Conservation (phyloP, 2,113 vertebrate genomes). For the human region DNA sequence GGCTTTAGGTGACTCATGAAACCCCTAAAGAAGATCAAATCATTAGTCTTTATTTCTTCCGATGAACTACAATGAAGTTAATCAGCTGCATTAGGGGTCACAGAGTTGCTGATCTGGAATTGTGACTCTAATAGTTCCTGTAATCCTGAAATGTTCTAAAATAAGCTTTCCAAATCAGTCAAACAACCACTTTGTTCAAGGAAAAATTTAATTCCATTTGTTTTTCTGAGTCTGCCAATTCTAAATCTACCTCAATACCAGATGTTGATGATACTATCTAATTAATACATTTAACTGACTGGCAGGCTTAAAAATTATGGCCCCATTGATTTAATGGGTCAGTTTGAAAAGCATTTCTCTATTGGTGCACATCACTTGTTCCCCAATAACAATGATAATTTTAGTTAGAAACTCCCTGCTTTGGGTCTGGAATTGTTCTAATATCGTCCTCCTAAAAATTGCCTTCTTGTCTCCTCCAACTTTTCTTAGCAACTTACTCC, state of each 20-base stretch:
- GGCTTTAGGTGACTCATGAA: conserved; percentile 52
- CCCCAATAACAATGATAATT: background rate
- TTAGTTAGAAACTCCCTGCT: conserved; percentile 1
- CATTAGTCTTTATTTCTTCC: conserved; percentile 36
- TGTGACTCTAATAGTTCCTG: background rate
- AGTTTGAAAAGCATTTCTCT: conserved; percentile 21
- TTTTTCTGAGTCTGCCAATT: conserved; percentile 28
- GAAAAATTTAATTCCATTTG: background rate
- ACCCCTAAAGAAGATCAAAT: conserved; percentile 37
- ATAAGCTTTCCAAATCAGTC: conserved; percentile 35
- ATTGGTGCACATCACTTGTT: background rate
- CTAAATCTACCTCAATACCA: background rate
- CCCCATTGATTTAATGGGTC: background rate
- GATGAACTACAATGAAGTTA: conserved; percentile 43
- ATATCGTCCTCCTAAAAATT: background rate
- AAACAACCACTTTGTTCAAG: background rate
- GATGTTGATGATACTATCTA: background rate
- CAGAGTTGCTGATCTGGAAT: conserved; percentile 21
- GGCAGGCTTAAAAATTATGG: conserved; percentile 13
- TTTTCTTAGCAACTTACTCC: conserved; percentile 10
- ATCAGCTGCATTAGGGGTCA: background rate
- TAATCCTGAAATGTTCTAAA: conserved; percentile 47
- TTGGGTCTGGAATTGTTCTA: background rate
- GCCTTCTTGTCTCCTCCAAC: conserved; percentile 9
- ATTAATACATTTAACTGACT: conserved; percentile 13